phyloP scores from a whole-genome alignment of 2,113 vertebrate genomes.

The Callorhinus ursinus region DNA sequence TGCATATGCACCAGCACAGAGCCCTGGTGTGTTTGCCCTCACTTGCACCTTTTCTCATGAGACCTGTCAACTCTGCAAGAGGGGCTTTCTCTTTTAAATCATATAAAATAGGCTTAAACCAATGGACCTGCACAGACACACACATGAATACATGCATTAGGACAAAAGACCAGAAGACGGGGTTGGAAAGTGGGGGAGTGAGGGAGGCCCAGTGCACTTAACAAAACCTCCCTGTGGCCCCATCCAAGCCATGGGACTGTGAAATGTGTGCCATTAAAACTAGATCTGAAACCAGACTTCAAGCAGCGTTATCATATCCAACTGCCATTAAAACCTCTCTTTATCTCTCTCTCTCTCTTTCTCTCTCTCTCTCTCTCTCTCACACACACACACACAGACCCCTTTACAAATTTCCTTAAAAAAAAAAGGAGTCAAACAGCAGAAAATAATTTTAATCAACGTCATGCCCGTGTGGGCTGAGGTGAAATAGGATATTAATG shows the following conservation, averaged over 20 bases:
- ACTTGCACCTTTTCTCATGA: neutral
- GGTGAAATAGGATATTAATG: constrained; percentile 82
- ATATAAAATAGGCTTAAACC: neutral
- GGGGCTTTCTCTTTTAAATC: neutral
- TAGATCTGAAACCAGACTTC: constrained; percentile 59
- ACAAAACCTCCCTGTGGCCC: constrained; percentile 11
- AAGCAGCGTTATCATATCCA: constrained; percentile 55
- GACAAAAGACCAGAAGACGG: neutral
- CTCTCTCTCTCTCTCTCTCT: neutral
- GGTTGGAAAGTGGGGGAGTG: neutral
- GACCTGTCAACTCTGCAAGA: neutral
- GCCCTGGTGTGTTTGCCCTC: fast-evolving
- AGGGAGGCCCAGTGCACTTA: neutral
- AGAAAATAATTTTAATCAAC: constrained; percentile 85
- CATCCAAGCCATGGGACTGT: neutral
- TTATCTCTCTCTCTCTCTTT: neutral
- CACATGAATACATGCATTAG: neutral
- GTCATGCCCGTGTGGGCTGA: constrained; percentile 72
- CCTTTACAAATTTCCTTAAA: constrained; percentile 65
- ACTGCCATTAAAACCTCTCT: neutral
- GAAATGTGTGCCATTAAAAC: constrained; percentile 9
- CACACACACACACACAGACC: neutral
- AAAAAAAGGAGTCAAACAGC: constrained; percentile 79
- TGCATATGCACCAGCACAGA: neutral
- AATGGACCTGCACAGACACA: neutral